Conservation (phyloP, 2,888 invertebrate genomes). For the Hymenopus coronatus region DNA sequence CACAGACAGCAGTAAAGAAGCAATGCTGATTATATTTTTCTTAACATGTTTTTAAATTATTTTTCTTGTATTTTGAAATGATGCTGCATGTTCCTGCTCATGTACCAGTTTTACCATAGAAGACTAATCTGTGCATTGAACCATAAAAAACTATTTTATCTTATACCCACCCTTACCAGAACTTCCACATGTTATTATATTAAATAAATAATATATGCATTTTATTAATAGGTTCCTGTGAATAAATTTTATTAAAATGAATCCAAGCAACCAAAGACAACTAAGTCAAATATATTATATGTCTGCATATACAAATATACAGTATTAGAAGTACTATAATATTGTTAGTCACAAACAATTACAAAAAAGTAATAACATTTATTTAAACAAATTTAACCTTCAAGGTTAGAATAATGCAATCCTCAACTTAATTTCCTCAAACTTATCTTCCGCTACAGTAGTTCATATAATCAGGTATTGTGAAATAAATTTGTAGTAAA, state of each 20-base stretch:
- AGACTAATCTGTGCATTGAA: slow-evolving; percentile 2
- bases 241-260: slow-evolving; percentile 10
- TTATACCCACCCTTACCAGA: slow-evolving; percentile 4
- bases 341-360: slow-evolving; percentile 3
- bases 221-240: slow-evolving; percentile 13
- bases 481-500: neutral
- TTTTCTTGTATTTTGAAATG: neutral
- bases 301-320: neutral
- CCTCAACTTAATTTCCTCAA: slow-evolving; percentile 5
- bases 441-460: slow-evolving; percentile 13
- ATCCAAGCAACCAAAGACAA: neutral
- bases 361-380: neutral
- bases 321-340: slow-evolving; percentile 12
- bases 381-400: neutral
- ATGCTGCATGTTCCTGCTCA: neutral
- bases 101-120: neutral
- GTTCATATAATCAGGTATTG: neutral
- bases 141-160: slow-evolving; percentile 11
- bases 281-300: slow-evolving; percentile 11
- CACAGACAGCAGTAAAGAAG: neutral
- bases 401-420: slow-evolving; percentile 2
- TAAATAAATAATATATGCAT: neutral
- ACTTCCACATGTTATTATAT: slow-evolving; percentile 17
- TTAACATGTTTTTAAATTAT: neutral
- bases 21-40: neutral